A percentile compares a stretch with the other conserved stretches of the same genome.
Evolutionary conservation across 2,797 vertebrate species (phyloP).

Genomic region (Limosa lapponica): DNA sequence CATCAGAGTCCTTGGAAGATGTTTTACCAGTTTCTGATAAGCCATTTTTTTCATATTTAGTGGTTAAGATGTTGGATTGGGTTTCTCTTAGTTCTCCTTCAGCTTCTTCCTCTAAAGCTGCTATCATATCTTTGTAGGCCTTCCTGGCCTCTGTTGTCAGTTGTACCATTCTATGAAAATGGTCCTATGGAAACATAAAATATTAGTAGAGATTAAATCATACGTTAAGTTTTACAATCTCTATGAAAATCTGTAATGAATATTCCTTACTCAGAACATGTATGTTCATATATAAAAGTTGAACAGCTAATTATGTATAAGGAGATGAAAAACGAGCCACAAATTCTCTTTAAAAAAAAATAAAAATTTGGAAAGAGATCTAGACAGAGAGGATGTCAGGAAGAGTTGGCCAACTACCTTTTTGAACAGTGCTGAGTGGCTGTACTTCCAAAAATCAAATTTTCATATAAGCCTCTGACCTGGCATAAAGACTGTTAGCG

Average conservation of each 20-base stretch:
- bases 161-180: conserved; percentile 95
- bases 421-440: not conserved
- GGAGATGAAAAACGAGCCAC: not conserved
- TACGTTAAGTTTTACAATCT: not conserved
- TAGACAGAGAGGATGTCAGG: not conserved
- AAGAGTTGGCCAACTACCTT: not conserved
- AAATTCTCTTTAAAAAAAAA: not conserved
- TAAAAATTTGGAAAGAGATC: not conserved
- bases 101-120: conserved; percentile 73
- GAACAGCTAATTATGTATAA: not conserved
- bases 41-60: not conserved
- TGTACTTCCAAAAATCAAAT: not conserved
- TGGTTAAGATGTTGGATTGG: not conserved
- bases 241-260: not conserved
- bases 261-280: not conserved
- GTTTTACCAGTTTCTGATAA: conserved; percentile 5
- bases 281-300: not conserved
- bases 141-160: conserved; percentile 89
- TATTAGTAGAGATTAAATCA: not conserved
- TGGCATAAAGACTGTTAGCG: not conserved
- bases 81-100: conserved; percentile 22
- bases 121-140: conserved; percentile 90
- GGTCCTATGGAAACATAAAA: conserved; percentile 79
- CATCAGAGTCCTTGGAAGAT: conserved; percentile 29
- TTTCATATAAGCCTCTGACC: not conserved